phyloP scores from a whole-genome alignment of 2,888 invertebrate genomes.

The Molanna angustata region DNA sequence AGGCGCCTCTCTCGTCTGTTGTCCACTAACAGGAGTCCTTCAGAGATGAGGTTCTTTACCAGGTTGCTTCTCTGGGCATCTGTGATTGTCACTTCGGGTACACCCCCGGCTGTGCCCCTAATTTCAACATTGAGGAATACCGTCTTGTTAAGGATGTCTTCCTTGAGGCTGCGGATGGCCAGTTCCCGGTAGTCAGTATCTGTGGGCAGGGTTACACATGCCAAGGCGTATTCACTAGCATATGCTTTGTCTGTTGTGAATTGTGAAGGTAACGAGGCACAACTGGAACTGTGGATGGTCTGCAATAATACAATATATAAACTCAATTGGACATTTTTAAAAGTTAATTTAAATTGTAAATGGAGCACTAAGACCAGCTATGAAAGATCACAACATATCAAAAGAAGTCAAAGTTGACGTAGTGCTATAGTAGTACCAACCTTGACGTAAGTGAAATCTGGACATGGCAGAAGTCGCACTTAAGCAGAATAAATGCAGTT shows the following conservation, averaged over 20 bases:
- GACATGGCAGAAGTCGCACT: too few species aligned
- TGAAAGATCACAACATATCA: too few species aligned
- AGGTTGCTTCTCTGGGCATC: conserved; percentile 55
- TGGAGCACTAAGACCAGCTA: too few species aligned
- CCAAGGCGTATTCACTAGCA: conserved; percentile 84
- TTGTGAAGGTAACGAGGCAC: conserved; percentile 80
- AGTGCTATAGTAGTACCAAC: not conserved
- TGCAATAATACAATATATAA: not conserved
- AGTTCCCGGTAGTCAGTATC: conserved; percentile 84
- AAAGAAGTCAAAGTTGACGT: too few species aligned
- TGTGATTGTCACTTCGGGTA: conserved; percentile 55
- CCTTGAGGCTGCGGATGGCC: conserved; percentile 65
- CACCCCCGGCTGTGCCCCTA: conserved; percentile 58
- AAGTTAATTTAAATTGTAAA: too few species aligned
- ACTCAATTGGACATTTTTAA: too few species aligned
- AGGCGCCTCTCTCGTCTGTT: conserved; percentile 76
- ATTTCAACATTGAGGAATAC: conserved; percentile 83
- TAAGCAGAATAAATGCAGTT: too few species aligned
- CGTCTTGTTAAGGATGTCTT: conserved; percentile 68
- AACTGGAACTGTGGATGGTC: conserved; percentile 52
- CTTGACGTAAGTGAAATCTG: too few species aligned
- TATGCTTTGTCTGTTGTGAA: conserved; percentile 73
- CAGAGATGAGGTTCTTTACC: conserved; percentile 70
- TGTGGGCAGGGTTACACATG: conserved; percentile 77
- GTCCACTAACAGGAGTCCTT: conserved; percentile 83